These are phyloP conservation scores for Zeuzera pyrina DNA, from an alignment of 2,888 invertebrate genomes.

Conservation along the genomic window DNA sequence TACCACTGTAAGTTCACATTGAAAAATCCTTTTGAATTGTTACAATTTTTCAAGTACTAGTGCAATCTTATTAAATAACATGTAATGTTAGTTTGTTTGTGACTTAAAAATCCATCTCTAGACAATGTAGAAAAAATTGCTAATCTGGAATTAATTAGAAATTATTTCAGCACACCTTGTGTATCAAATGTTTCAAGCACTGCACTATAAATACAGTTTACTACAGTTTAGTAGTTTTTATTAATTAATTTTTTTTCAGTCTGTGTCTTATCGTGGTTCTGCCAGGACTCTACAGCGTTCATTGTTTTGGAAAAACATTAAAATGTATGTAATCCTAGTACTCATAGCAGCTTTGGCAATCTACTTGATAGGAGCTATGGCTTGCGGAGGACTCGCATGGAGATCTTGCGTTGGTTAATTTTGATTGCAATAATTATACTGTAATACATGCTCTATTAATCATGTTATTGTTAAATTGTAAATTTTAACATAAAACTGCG, in stretches of 20 bases:
- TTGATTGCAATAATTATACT: not conserved
- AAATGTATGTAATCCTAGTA: slow-evolving; percentile 83
- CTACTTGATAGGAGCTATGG: slow-evolving; percentile 89
- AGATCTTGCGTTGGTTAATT: slow-evolving; percentile 75
- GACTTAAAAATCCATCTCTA: too few relatives aligned
- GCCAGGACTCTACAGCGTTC: slow-evolving; percentile 89
- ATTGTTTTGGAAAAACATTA: slow-evolving; percentile 95
- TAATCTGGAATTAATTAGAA: too few relatives aligned
- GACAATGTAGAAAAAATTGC: too few relatives aligned
- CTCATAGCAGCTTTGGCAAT: slow-evolving; percentile 80
- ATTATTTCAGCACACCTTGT: too few relatives aligned
- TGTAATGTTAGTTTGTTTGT: too few relatives aligned
- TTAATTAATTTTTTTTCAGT: slow-evolving; percentile 81
- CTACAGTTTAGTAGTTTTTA: too few relatives aligned
- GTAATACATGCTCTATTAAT: not conserved
- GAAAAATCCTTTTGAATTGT: too few relatives aligned
- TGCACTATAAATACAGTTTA: too few relatives aligned
- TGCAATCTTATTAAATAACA: not conserved
- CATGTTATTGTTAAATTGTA: slow-evolving; percentile 1
- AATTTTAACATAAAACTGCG: not conserved
- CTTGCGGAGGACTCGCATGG: slow-evolving; percentile 90
- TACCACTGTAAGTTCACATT: slow-evolving; percentile 80
- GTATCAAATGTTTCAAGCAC: too few relatives aligned
- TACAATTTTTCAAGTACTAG: too few relatives aligned
- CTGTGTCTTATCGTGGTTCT: slow-evolving; percentile 88